phyloP scores from a whole-genome alignment of 2,888 invertebrate species.

The Pocota personata region DNA sequence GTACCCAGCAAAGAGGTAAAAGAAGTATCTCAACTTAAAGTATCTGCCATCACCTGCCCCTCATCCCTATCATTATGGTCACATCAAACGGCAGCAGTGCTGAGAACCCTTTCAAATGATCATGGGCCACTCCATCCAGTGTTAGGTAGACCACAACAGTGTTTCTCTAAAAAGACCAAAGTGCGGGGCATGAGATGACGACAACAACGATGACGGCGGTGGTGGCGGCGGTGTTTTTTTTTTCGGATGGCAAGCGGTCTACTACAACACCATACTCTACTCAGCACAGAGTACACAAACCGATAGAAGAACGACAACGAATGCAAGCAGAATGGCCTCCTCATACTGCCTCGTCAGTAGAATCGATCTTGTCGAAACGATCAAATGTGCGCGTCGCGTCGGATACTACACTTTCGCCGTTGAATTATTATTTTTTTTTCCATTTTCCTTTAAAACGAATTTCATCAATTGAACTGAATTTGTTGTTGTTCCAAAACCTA shows the following conservation, averaged over 20 bases:
- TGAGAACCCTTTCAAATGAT: slow-evolving; percentile 54
- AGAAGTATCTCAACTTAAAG: slow-evolving; percentile 20
- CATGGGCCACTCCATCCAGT: slow-evolving; percentile 49
- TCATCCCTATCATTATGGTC: not conserved
- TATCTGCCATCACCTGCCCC: slow-evolving; percentile 2
- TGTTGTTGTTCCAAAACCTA: slow-evolving; percentile 20
- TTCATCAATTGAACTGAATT: slow-evolving; percentile 42
- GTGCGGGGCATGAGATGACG: slow-evolving; percentile 10
- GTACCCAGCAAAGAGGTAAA: slow-evolving; percentile 14
- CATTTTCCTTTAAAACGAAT: not conserved
- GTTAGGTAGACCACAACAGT: slow-evolving; percentile 45
- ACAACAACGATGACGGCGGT: not conserved
- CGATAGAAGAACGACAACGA: slow-evolving; percentile 34
- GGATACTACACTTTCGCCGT: slow-evolving; percentile 64
- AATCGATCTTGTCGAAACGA: slow-evolving; percentile 82
- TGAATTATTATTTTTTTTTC: slow-evolving; percentile 9
- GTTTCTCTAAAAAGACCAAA: slow-evolving; percentile 15
- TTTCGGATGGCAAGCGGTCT: slow-evolving; percentile 18
- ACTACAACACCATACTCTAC: not conserved
- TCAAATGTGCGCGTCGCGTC: slow-evolving; percentile 77
- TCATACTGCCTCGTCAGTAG: slow-evolving; percentile 77
- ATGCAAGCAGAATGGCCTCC: slow-evolving; percentile 68
- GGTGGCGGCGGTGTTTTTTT: not conserved
- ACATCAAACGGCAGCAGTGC: slow-evolving; percentile 6
- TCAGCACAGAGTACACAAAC: not conserved